A percentile compares a stretch with the other conserved stretches of the same genome.
Evolutionary conservation across 2,888 invertebrate species (phyloP).

Genomic region (Diarsia mendica): DNA sequence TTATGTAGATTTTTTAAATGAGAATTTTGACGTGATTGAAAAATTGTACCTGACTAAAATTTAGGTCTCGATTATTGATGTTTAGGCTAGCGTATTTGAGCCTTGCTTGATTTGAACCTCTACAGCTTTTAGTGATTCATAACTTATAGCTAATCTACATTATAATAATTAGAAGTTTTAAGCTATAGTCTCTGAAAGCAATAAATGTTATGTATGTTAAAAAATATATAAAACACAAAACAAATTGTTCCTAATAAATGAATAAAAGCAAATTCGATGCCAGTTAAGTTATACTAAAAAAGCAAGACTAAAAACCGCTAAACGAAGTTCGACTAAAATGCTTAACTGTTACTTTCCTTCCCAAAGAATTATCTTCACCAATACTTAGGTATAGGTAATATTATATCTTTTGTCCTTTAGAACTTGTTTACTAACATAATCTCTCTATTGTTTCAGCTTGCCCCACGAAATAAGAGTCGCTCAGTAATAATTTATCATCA

Average conservation of each 20-base stretch:
- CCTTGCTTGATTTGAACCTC: background rate
- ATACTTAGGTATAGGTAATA: too few species aligned
- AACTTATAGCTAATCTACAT: background rate
- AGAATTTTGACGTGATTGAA: constrained; percentile 4
- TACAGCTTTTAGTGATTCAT: background rate
- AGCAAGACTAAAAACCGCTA: background rate
- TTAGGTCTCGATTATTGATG: too few species aligned
- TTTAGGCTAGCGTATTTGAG: background rate
- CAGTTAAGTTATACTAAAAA: too few species aligned
- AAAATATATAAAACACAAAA: too few species aligned
- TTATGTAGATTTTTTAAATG: constrained; percentile 26
- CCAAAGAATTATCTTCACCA: too few species aligned
- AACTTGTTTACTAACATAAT: background rate
- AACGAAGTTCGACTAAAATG: background rate
- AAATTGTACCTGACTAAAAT: background rate
- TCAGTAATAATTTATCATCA: constrained; percentile 45
- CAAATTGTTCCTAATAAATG: too few species aligned
- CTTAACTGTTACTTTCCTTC: background rate
- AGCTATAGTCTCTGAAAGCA: background rate
- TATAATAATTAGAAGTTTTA: background rate
- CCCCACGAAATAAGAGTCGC: constrained; percentile 75
- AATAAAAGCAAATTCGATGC: background rate
- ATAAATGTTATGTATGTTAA: too few species aligned
- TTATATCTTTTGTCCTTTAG: background rate
- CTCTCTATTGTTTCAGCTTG: constrained; percentile 76